Evolutionary conservation across 2,888 invertebrate genomes (phyloP), one percentile per base, ranked within the genome.

Genomic region (Chrysopilus asiliformis): DNA sequence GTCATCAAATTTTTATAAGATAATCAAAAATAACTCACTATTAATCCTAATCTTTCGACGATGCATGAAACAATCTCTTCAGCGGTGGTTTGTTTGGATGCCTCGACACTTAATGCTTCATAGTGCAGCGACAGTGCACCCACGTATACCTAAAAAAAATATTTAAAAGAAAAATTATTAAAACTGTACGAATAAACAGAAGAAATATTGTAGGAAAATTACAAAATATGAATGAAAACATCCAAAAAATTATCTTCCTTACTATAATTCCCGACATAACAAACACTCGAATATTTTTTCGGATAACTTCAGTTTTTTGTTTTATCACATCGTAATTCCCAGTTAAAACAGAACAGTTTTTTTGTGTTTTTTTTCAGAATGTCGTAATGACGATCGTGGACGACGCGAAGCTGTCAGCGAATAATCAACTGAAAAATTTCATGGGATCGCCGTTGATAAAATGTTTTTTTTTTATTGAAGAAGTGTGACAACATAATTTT

Each of bases 1-100:
- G n/a, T n/a, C n/a, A n/a, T 22, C 22, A 22, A 22, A 22, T 22
- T 22, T 8, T 8, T 22, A 3, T 12, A 2, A 27, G 13, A 2
- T n/a, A 4, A 16, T n/a, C 16, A 14, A 13, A 58, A 55, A 44
- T 65, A 57, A 41, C 66, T 64, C 52, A 72, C 72, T 43, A 65
- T 66, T 40, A 79, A 65, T 31, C 71, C 70, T 25, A 80, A 65
- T 47, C 76, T 67, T 53, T 86, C 84, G 43, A 83, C 80, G 47
- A 90, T 89, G 58, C 87, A 89, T 48, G 79, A 76, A 40, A 90
- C 86, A 53, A 91, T 85, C 66, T 91, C 90, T 51, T 87, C 85
- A 1, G 87, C 84, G 48, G 87, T 86, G 40, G 89, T 89, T 61
- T 86, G 84, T 58, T 89, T 90, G 47, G 86, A 86, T 39, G 89